Evolutionary conservation across 2,113 vertebrate species (phyloP).

Genomic region (Lycocorax pyrrhopterus): DNA sequence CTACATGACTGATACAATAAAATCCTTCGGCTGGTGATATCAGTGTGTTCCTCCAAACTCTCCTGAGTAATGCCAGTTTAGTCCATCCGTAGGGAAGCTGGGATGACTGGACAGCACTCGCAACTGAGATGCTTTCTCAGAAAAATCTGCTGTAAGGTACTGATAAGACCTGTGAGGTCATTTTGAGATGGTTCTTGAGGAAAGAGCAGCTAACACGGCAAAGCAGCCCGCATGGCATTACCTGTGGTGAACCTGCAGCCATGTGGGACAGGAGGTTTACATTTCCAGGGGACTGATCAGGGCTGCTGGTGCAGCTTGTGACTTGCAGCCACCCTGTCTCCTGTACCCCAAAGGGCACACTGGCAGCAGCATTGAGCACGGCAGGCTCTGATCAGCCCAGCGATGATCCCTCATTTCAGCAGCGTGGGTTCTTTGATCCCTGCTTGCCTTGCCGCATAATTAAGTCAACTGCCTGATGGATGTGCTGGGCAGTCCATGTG

Average conservation of each 20-base stretch:
- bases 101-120: background rate
- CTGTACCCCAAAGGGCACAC: fast-evolving
- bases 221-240: background rate
- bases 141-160: background rate
- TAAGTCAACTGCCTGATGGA: background rate
- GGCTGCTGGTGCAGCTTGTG: background rate
- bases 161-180: background rate
- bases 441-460: background rate
- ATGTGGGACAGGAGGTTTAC: fast-evolving
- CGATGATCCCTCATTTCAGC: background rate
- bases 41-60: background rate
- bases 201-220: background rate
- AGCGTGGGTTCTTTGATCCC: background rate
- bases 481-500: background rate
- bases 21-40: background rate
- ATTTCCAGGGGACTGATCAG: background rate
- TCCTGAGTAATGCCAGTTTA: background rate
- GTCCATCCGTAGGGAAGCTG: background rate
- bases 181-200: fast-evolving
- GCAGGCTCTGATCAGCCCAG: background rate
- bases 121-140: background rate
- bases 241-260: fast-evolving
- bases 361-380: fast-evolving
- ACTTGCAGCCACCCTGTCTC: background rate
- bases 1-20: background rate